Evolutionary conservation across 2,888 invertebrate species (phyloP).

Genomic region (Drosophila pseudotalamancana): DNA sequence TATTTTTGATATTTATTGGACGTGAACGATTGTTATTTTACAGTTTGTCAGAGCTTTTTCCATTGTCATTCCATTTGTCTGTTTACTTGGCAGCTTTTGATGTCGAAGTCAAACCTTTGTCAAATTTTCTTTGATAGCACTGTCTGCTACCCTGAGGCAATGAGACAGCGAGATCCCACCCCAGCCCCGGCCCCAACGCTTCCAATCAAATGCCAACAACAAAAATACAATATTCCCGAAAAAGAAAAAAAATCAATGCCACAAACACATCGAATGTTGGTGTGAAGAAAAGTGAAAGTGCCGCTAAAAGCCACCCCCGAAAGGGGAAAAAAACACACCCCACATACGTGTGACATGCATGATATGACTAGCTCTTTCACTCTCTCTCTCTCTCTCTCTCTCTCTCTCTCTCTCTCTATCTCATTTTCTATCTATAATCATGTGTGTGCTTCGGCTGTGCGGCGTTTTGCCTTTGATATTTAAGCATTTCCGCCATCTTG

Average conservation of each 20-base stretch:
- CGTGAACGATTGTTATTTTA: background rate
- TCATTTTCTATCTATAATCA: conserved; percentile 16
- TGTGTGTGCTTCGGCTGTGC: conserved; percentile 37
- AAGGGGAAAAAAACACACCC: conserved; percentile 38
- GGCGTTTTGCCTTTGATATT: conserved; percentile 74
- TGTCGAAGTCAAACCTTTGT: conserved; percentile 68
- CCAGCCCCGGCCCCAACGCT: conserved; percentile 33
- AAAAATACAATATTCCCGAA: conserved; percentile 34
- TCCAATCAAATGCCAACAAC: conserved; percentile 67
- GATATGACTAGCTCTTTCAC: conserved; percentile 22
- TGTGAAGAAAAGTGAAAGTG: conserved; percentile 77
- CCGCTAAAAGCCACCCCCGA: conserved; percentile 59
- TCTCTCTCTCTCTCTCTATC: background rate
- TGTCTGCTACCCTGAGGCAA: conserved; percentile 43
- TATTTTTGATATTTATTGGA: background rate
- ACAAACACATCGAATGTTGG: conserved; percentile 57
- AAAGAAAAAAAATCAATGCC: conserved; percentile 59
- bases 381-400: background rate
- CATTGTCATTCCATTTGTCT: conserved; percentile 47
- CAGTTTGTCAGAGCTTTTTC: conserved; percentile 24
- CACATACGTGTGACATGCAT: conserved; percentile 25
- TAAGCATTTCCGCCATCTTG: conserved; percentile 79
- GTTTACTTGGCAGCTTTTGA: conserved; percentile 47
- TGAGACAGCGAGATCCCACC: conserved; percentile 24
- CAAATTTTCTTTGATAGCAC: conserved; percentile 63